Evolutionary conservation across 2,888 invertebrate species (phyloP), one percentile per base, ranked within the genome.

Genomic region (Apantesis nais): DNA sequence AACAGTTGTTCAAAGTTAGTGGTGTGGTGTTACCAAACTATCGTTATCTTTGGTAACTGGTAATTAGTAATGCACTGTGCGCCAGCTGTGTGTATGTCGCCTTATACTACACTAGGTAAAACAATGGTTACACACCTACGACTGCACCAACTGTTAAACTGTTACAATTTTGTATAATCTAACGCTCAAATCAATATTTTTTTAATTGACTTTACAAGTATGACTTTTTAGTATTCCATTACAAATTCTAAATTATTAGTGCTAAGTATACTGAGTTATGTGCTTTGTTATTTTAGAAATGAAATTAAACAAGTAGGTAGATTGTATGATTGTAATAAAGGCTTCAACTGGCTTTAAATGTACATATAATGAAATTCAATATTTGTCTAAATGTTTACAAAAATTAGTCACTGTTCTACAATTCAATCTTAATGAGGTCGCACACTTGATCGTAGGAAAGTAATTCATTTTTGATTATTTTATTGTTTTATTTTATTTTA

Each of bases 121-220:
- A 41, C 3, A 65, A 58, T 68, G 55, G 8, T 68, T 37, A 64
- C 31, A 55, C 19, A 8, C 55, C 52, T n/a, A 52, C 62, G 16
- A 62, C 11, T 44, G 22, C 16, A n/a, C 48, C 62, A 63, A 63
- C 19, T 22, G 37, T 19, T 3, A 52, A 68, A 68, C 25, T 29
- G 29, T 37, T 52, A 62, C 52, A 68, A 25, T 52, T 52, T 37
- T 52, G 29, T 62, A 22, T 31, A 68, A 41, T 55, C 25, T 68
- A 63, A 68, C 31, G 16, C 16, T 14, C 52, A 37, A 68, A 22
- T 37, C 37, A 8, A 34, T 58, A 66, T 31, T 48, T 67, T 44
- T 34, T 31, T 34, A 48, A 67, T 68, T 62, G 52, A 68, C 62
- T 31, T 19, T 48, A 29, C 41, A 67, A 58, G 41, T 31, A 60